Base-by-base conservation (phyloP, 2,113 vertebrate genomes). In the Polyodon spathula region DNA sequence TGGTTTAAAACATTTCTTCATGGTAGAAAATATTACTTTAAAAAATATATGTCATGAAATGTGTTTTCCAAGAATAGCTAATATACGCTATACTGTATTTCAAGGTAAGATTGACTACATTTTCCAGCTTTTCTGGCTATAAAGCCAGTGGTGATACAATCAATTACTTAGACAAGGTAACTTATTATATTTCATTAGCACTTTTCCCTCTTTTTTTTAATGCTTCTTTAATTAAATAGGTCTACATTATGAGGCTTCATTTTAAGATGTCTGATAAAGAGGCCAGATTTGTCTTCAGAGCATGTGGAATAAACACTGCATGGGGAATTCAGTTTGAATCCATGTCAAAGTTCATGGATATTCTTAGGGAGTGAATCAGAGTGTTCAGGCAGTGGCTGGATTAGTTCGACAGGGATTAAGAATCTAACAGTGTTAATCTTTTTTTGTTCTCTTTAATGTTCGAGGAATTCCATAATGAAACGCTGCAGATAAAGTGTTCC, bases 361-460 rank as follows among this genome's bases (percentile, higher is more conserved):
- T 44, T 38, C 46, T 63, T 40, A 58, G 40, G 51, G 56, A 59
- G 56, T 67, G 73, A 71, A 40, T 58, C 42, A 58, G 59, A 65
- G 73, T 9, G 68, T 63, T 60, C 46, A 57, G 61, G 54, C 68
- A 68, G 69, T 77, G 70, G 77, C 65, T 71, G 73, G 70, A 71
- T 71, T 76, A 68, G 75, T 76, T 72, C 77, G 74, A 66, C 40
- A 58, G 71, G 69, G 17, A 56, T 66, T 70, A 66, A 68, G 73
- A 69, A 78, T 82, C 79, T 70, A 77, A 83, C 76, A 57, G 61
- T 60, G 70, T 76, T 84, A 74, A 80, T 81, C 78, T 76, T 76
- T 74, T 83, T 73, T 73, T 42, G 37, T 52, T 37, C 50, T 27
- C 46, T 9, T 59, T 58, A 44, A 58, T 64, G 62, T 43, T 52